A percentile compares a stretch with the other conserved stretches of the same genome.
These are phyloP conservation scores for Strix uralensis DNA, from an alignment of 2,113 vertebrate genomes.

Conservation along the genomic window DNA sequence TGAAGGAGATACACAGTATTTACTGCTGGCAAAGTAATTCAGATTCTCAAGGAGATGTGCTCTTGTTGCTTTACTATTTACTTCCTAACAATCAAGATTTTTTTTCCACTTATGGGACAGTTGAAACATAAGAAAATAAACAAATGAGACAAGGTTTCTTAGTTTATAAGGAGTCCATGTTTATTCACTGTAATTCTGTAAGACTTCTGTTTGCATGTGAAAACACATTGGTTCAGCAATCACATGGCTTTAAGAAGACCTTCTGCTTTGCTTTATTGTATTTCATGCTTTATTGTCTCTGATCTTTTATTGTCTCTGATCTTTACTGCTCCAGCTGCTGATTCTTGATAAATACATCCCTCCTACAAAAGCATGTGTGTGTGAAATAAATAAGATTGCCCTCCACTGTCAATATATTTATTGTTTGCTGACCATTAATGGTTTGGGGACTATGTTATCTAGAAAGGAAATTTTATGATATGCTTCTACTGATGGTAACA, in stretches of 20 bases:
- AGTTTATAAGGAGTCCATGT: not conserved
- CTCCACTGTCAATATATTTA: not conserved
- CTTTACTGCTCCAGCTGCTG: not conserved
- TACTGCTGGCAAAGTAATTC: not conserved
- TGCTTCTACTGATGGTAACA: not conserved
- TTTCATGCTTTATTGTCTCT: not conserved
- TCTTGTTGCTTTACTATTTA: not conserved
- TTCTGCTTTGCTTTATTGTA: not conserved
- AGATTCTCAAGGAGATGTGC: not conserved
- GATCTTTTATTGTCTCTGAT: not conserved
- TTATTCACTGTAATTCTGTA: not conserved
- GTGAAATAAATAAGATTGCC: not conserved
- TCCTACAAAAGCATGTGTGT: not conserved
- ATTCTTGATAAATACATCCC: not conserved
- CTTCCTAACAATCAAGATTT: not conserved
- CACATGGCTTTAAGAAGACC: not conserved
- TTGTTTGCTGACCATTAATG: not conserved
- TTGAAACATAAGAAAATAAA: not conserved
- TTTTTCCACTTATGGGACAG: not conserved
- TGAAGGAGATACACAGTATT: not conserved
- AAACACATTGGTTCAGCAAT: not conserved
- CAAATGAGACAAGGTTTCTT: not conserved
- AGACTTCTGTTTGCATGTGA: not conserved
- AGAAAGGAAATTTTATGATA: not conserved
- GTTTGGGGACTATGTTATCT: not conserved